phyloP scores from a whole-genome alignment of 2,797 vertebrate genomes.

The Cynodonichthys magdalenae region DNA sequence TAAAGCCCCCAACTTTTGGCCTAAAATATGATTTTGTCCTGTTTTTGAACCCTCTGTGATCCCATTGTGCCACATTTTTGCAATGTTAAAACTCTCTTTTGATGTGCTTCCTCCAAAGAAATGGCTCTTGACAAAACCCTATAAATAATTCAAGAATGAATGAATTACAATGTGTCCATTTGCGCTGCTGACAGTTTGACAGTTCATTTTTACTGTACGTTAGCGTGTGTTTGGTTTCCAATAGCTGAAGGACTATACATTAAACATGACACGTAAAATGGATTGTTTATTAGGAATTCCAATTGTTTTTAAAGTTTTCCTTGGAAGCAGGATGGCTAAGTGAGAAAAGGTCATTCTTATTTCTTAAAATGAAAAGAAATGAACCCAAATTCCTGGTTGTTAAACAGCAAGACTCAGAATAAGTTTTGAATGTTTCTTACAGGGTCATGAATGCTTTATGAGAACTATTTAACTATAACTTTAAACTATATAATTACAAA shows the following conservation, averaged over 20 bases:
- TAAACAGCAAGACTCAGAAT: constrained; percentile 29
- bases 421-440: constrained; percentile 6
- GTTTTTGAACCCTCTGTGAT: constrained; percentile 58
- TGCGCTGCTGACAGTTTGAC: constrained; percentile 26
- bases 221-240: constrained; percentile 19
- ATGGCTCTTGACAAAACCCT: constrained; percentile 40
- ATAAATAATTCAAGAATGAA: constrained; percentile 36
- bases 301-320: constrained; percentile 22
- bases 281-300: constrained; percentile 18
- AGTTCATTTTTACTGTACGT: constrained; percentile 31
- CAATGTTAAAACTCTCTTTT: constrained; percentile 48
- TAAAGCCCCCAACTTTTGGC: constrained; percentile 32
- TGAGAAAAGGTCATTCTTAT: constrained; percentile 6
- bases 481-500: constrained; percentile 31
- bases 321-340: constrained; percentile 12
- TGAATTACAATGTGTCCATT: constrained; percentile 32
- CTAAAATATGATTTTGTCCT: constrained; percentile 67
- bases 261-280: constrained; percentile 27
- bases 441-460: constrained; percentile 15
- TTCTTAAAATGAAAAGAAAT: constrained; percentile 21
- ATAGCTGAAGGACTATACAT: constrained; percentile 20
- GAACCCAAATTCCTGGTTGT: constrained; percentile 13
- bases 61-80: constrained; percentile 33
- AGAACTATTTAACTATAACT: constrained; percentile 22
- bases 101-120: constrained; percentile 45